Conservation (phyloP, 2,888 invertebrate genomes). For the Noctua comes region DNA sequence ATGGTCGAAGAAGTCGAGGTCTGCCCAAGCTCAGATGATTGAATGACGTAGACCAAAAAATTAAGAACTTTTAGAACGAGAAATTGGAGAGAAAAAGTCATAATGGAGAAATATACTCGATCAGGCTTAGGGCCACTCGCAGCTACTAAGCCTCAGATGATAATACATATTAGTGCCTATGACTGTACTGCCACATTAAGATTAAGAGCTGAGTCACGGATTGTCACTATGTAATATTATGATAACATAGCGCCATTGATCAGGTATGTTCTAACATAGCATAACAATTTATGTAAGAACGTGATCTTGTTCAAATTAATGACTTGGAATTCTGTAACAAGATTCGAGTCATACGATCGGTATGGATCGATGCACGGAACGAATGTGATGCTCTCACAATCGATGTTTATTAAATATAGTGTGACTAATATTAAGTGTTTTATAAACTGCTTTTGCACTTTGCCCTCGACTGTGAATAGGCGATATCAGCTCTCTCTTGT, state of each 20-base stretch:
- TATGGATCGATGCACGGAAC: conserved; percentile 27
- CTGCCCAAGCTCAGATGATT: accelerated
- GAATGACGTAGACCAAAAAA: neutral
- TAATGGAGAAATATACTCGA: neutral
- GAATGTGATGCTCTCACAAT: conserved; percentile 38
- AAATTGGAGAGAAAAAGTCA: neutral
- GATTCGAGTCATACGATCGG: conserved; percentile 41
- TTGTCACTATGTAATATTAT: conserved; percentile 44
- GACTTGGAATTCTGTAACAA: conserved; percentile 44
- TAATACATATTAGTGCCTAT: neutral
- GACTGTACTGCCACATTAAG: conserved; percentile 34
- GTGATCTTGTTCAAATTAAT: conserved; percentile 61
- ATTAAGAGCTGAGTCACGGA: conserved; percentile 31
- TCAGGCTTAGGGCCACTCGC: neutral
- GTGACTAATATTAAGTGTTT: conserved; percentile 24
- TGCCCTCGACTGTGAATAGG: neutral
- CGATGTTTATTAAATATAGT: conserved; percentile 41
- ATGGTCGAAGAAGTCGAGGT: neutral
- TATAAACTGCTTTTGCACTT: conserved; percentile 18
- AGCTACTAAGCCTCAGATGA: neutral
- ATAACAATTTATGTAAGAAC: conserved; percentile 52
- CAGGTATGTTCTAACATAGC: conserved; percentile 47
- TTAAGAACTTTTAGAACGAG: neutral
- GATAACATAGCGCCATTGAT: conserved; percentile 45
- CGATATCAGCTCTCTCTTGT: neutral